Evolutionary conservation across 2,797 vertebrate genomes (phyloP).

Genomic region (Gobionotothen gibberifrons): DNA sequence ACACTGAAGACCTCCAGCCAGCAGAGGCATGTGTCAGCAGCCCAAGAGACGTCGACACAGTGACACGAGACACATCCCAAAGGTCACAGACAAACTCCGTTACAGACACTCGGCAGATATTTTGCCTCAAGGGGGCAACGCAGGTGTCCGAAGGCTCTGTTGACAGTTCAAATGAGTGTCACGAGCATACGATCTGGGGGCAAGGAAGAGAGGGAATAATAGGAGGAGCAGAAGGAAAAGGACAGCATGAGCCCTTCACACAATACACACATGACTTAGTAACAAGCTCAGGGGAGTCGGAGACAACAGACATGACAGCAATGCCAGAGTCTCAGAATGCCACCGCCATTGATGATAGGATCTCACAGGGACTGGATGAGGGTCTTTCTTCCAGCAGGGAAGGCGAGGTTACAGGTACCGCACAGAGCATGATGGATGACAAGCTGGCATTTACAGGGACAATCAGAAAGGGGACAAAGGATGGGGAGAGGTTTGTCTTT

Average conservation of each 20-base stretch:
- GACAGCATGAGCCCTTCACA: constrained; percentile 46
- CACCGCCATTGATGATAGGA: constrained; percentile 67
- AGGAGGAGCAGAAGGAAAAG: constrained; percentile 50
- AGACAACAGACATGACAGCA: constrained; percentile 69
- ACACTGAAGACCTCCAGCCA: constrained; percentile 40
- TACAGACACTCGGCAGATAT: constrained; percentile 67
- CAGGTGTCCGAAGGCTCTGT: constrained; percentile 51
- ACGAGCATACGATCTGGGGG: constrained; percentile 40
- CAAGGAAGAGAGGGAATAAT: constrained; percentile 53
- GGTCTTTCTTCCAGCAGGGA: constrained; percentile 66
- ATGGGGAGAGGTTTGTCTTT: constrained; percentile 59
- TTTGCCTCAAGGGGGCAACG: constrained; percentile 44
- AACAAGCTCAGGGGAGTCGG: constrained; percentile 75
- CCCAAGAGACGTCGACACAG: constrained; percentile 57
- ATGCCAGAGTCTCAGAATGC: constrained; percentile 70
- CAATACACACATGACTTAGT: constrained; percentile 59
- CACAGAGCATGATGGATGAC: constrained; percentile 67
- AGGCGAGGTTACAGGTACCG: constrained; percentile 71
- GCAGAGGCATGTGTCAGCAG: constrained; percentile 56
- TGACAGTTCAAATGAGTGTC: constrained; percentile 62
- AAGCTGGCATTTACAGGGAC: constrained; percentile 82
- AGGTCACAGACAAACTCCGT: constrained; percentile 68
- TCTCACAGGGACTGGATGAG: constrained; percentile 70
- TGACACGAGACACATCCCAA: constrained; percentile 50
- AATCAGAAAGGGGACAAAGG: constrained; percentile 68